phyloP scores from a whole-genome alignment of 2,113 vertebrate species.

The Dascyllus trimaculatus region DNA sequence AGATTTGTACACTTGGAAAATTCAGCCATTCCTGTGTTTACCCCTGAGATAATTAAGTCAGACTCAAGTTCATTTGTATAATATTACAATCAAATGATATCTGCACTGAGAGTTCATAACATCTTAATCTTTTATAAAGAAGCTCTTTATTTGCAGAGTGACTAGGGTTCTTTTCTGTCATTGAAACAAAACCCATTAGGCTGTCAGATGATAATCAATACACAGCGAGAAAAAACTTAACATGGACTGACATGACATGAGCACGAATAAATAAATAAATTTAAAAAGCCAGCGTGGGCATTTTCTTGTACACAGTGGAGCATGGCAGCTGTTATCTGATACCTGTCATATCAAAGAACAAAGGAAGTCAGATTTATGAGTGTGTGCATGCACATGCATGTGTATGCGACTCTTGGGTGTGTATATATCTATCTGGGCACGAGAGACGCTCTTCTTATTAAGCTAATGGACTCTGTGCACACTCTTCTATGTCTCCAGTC shows the following conservation, averaged over 20 bases:
- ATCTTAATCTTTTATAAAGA: slow-evolving; percentile 32
- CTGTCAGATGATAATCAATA: slow-evolving; percentile 66
- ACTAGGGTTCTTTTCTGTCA: slow-evolving; percentile 20
- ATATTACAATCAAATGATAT: slow-evolving; percentile 19
- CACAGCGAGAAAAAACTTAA: slow-evolving; percentile 38
- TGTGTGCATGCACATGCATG: slow-evolving; percentile 21
- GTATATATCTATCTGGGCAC: slow-evolving; percentile 44
- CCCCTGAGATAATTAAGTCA: not conserved
- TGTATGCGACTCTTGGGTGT: slow-evolving; percentile 9
- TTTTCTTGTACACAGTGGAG: slow-evolving; percentile 50
- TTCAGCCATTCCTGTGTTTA: not conserved
- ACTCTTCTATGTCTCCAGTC: slow-evolving; percentile 71
- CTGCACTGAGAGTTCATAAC: slow-evolving; percentile 10
- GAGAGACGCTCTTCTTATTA: slow-evolving; percentile 78
- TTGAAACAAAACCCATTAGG: slow-evolving; percentile 57
- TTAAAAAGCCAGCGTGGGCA: slow-evolving; percentile 49
- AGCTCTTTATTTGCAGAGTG: slow-evolving; percentile 26
- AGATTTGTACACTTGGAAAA: not conserved
- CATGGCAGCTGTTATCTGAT: slow-evolving; percentile 74
- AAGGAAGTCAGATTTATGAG: slow-evolving; percentile 56
- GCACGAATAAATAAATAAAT: slow-evolving; percentile 11
- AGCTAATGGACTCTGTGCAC: slow-evolving; percentile 83
- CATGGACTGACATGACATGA: slow-evolving; percentile 58
- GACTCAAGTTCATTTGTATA: not conserved
- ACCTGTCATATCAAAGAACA: slow-evolving; percentile 72